Evolutionary conservation across 92 coral and sea anemone genomes (phyloP), one percentile per base, ranked within the genome.

Genomic region (Epizoanthus illoricatus): DNA sequence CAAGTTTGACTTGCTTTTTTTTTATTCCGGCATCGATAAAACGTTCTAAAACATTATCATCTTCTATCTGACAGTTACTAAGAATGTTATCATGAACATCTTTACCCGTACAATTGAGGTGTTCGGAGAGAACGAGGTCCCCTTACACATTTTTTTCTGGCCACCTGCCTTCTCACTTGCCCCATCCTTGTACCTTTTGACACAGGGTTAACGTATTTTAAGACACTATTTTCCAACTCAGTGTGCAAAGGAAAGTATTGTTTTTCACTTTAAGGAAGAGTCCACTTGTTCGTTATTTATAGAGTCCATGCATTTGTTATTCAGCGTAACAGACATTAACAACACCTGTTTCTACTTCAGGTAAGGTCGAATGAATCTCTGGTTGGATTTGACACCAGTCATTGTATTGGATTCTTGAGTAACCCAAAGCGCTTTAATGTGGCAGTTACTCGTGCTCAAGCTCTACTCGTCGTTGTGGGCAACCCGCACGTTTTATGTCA

Each of bases 351-450:
- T 15, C 54, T 40, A 58, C 71, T 75, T n/a, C 72, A 97, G 99
- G 99, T 97, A 36, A 94, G 98, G 60, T 93, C 99, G 69, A 83
- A 86, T 57, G 91, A 89, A 74, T 85, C 84, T 49, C 69, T 91
- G 75, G 90, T 97, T 42, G 98, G 90, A 12, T 86, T 88, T 18
- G 98, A 97, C 81, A 88, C 89, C 72, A 81, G 80, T 49, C 99
- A 97, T 69, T 90, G 89, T 59, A 87, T 97, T 71, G 98, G 98
- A 23, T 97, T 97, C 83, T 92, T 97, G 45, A 92, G 94, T 67
- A 97, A 94, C 83, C 99, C 99, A 39, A 97, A 97, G 88, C 88
- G 99, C 16, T 97, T 97, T 80, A 97, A 93, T 86, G 99, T 97
- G 66, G 98, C 98, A 21, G 90, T 97, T 72, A 97, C 99, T 80